Conservation (phyloP, 2,113 vertebrate genomes). For the Embiotoca jacksoni region DNA sequence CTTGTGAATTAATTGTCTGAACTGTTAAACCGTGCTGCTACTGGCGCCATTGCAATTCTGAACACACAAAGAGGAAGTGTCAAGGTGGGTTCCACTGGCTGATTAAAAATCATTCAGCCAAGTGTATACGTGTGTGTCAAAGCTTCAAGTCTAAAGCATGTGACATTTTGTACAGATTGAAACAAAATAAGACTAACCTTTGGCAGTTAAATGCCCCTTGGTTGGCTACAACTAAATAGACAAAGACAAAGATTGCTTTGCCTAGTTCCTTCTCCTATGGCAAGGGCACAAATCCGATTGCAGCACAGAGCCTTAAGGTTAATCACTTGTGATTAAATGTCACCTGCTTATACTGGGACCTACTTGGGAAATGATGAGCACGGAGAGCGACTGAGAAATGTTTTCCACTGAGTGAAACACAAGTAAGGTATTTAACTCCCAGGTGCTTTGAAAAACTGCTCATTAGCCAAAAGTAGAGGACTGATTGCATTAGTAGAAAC, state of each 20-base stretch:
- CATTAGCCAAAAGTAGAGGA: slow-evolving; percentile 1
- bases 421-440: not conserved
- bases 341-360: slow-evolving; percentile 21
- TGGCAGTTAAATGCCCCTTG: slow-evolving; percentile 25
- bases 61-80: slow-evolving; percentile 36
- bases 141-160: slow-evolving; percentile 14
- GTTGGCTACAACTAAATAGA: slow-evolving; percentile 27
- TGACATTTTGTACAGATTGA: slow-evolving; percentile 62
- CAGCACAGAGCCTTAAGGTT: slow-evolving; percentile 19
- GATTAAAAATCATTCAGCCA: slow-evolving; percentile 45
- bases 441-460: not conserved
- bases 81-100: slow-evolving; percentile 33
- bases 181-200: slow-evolving; percentile 60
- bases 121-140: slow-evolving; percentile 8
- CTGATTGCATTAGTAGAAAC: not conserved
- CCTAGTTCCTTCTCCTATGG: not conserved
- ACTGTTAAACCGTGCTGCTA: slow-evolving; percentile 27
- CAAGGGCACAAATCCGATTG: slow-evolving; percentile 11
- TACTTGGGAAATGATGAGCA: slow-evolving; percentile 29
- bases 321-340: slow-evolving; percentile 54
- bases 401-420: not conserved
- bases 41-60: slow-evolving; percentile 40
- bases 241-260: slow-evolving; percentile 17
- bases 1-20: slow-evolving; percentile 25
- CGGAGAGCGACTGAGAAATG: not conserved